A percentile compares a stretch with the other conserved stretches of the same genome.
phyloP scores from a whole-genome alignment of 2,113 vertebrate species.

The Vireo altiloquus region DNA sequence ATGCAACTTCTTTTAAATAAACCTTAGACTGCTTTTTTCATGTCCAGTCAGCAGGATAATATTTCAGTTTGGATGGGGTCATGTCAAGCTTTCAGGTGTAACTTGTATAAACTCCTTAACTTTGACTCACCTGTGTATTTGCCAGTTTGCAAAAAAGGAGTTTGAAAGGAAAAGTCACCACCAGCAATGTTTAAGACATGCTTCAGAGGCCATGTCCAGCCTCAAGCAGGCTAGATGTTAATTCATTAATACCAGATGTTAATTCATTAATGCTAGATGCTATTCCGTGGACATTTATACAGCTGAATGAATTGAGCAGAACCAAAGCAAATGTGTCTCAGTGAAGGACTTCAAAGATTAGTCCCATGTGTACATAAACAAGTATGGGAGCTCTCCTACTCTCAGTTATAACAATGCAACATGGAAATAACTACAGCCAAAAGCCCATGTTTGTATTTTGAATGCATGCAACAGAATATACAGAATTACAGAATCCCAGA shows the following conservation, averaged over 20 bases:
- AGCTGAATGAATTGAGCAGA: background rate
- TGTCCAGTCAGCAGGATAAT: background rate
- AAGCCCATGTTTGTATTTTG: background rate
- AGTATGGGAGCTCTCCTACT: fast-evolving
- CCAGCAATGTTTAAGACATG: background rate
- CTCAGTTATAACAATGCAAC: background rate
- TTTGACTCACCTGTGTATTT: fast-evolving
- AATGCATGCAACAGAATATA: background rate
- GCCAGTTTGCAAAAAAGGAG: background rate
- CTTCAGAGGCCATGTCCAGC: background rate
- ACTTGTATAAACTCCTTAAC: background rate
- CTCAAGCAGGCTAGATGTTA: background rate
- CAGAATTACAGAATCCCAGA: background rate
- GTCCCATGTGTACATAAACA: too few species aligned
- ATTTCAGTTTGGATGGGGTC: background rate
- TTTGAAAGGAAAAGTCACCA: background rate
- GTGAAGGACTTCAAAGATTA: background rate
- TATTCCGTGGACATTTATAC: background rate
- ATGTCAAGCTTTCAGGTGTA: background rate
- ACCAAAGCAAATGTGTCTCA: background rate
- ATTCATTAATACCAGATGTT: background rate
- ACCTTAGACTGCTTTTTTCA: background rate
- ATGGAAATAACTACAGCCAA: background rate
- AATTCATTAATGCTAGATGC: background rate
- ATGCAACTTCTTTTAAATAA: background rate